Percentiles rank a stretch among this genome's conserved stretches.
phyloP scores from a whole-genome alignment of 2,888 invertebrate genomes.

The Acanthosoma haemorrhoidale region DNA sequence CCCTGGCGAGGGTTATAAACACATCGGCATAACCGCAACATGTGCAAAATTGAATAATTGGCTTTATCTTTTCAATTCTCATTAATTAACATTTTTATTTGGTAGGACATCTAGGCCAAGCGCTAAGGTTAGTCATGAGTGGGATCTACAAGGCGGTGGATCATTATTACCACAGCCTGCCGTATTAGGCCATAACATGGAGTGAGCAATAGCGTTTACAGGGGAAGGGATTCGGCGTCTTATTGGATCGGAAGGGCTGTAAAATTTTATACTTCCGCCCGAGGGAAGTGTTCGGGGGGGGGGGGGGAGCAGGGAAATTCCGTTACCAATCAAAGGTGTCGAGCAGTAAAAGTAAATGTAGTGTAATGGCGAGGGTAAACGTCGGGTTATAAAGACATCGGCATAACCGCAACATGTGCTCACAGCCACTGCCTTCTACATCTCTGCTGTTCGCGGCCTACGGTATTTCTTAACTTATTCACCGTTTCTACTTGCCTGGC shows the following conservation, averaged over 20 bases:
- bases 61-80: too few relatives aligned
- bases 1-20: slow-evolving; percentile 12
- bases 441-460: too few relatives aligned
- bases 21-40: slow-evolving; percentile 13
- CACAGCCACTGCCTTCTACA: too few relatives aligned
- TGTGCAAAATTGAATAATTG: too few relatives aligned
- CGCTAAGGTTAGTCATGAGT: too few relatives aligned
- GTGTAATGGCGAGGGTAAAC: slow-evolving; percentile 1
- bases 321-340: slow-evolving; percentile 19
- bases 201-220: background rate
- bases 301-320: background rate
- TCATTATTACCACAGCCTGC: background rate
- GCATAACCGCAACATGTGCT: slow-evolving; percentile 16
- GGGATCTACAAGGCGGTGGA: background rate
- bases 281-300: too few relatives aligned
- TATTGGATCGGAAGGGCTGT: slow-evolving; percentile 1
- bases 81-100: too few relatives aligned
- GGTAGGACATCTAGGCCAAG: too few relatives aligned
- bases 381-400: background rate
- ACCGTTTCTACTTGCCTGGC: too few relatives aligned
- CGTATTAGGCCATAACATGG: background rate
- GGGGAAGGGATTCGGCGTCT: background rate
- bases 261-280: slow-evolving; percentile 11
- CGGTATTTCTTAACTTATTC: too few relatives aligned
- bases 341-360: slow-evolving; percentile 14